Percentiles rank a stretch among this genome's conserved stretches.
Evolutionary conservation across 1,140 invertebrate species (phyloP).

Genomic region (Amyelois transitella): DNA sequence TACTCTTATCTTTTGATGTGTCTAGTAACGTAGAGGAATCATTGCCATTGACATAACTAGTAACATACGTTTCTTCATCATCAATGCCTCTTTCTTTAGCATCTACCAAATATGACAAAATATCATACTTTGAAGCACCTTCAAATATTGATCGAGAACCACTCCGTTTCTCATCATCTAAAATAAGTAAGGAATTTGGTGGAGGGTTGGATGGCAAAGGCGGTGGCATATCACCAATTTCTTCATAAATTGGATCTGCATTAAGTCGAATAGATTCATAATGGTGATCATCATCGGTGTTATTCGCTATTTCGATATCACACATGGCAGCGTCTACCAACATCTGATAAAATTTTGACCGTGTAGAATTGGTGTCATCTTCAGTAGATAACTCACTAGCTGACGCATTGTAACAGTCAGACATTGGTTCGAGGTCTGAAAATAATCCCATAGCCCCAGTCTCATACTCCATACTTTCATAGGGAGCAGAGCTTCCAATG

Average conservation of each 20-base stretch:
- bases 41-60: constrained; percentile 74
- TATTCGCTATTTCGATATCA: constrained; percentile 77
- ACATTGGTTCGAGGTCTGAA: constrained; percentile 73
- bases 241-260: constrained; percentile 91
- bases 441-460: constrained; percentile 68
- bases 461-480: constrained; percentile 76
- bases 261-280: constrained; percentile 85
- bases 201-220: constrained; percentile 84
- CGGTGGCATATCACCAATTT: constrained; percentile 86
- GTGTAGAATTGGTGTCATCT: constrained; percentile 75
- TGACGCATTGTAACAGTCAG: constrained; percentile 81
- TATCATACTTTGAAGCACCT: constrained; percentile 90
- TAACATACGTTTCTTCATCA: constrained; percentile 76
- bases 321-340: constrained; percentile 78
- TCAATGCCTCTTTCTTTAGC: constrained; percentile 84
- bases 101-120: constrained; percentile 90
- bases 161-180: constrained; percentile 79
- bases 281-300: constrained; percentile 79
- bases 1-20: constrained; percentile 75
- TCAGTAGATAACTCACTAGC: constrained; percentile 77
- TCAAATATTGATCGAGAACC: constrained; percentile 85
- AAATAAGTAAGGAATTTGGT: constrained; percentile 73
- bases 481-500: constrained; percentile 73
- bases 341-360: constrained; percentile 81
- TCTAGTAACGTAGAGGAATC: constrained; percentile 74